These are phyloP conservation scores for Apodemia hepburni DNA, from an alignment of 2,888 invertebrate genomes.

Conservation along the genomic window DNA sequence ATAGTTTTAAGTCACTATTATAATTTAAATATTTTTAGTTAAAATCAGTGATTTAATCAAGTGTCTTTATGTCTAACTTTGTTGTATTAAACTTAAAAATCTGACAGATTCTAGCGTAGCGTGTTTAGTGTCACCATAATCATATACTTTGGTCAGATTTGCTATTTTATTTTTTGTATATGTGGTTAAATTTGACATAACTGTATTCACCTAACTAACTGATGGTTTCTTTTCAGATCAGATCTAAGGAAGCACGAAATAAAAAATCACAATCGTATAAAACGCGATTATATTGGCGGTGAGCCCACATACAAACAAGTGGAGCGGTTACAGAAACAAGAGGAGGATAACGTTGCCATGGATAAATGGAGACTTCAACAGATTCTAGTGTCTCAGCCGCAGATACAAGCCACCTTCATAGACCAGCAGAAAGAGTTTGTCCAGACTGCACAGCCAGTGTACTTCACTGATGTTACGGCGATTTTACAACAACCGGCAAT, in stretches of 20 bases:
- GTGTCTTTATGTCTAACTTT: no score
- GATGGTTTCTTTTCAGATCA: slow-evolving; percentile 42
- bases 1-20: no score
- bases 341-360: slow-evolving; percentile 40
- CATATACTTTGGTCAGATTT: no score
- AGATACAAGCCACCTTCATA: slow-evolving; percentile 44
- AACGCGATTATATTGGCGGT: slow-evolving; percentile 68
- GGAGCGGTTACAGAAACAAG: slow-evolving; percentile 57
- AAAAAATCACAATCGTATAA: slow-evolving; percentile 64
- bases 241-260: slow-evolving; percentile 74
- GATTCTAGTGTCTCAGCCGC: slow-evolving; percentile 38
- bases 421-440: slow-evolving; percentile 54
- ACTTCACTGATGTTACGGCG: slow-evolving; percentile 57
- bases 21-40: no score
- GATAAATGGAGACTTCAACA: slow-evolving; percentile 41
- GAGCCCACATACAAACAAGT: slow-evolving; percentile 70
- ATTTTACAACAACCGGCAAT: slow-evolving; percentile 53
- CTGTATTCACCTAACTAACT: no score
- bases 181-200: no score
- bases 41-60: no score
- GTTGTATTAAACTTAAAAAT: no score
- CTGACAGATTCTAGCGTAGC: no score
- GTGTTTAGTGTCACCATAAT: no score
- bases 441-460: slow-evolving; percentile 48
- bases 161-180: no score